phyloP scores from a whole-genome alignment of 2,888 invertebrate species.

The Xanthia togata region DNA sequence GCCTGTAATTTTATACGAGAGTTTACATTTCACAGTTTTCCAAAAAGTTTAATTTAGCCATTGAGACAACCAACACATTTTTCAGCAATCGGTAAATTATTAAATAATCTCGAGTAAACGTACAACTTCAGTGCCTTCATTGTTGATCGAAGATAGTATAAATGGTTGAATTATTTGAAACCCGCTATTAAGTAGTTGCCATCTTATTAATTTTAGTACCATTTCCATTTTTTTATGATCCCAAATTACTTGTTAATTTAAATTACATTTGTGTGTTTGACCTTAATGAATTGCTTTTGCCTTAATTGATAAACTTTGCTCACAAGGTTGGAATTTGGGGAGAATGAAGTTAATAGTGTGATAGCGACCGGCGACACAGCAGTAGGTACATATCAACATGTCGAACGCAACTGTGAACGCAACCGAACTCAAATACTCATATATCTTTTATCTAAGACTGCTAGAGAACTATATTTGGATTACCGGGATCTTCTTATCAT shows the following conservation, averaged over 20 bases:
- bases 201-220: no score
- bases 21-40: no score
- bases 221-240: background rate
- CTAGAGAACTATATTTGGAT: slow-evolving; percentile 18
- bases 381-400: background rate
- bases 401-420: background rate
- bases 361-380: background rate
- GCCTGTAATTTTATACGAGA: no score
- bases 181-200: no score
- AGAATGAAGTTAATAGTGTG: background rate
- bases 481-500: slow-evolving; percentile 73
- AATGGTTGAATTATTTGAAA: no score
- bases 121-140: no score
- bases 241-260: background rate
- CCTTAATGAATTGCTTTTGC: background rate
- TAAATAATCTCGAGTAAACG: no score
- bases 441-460: no score
- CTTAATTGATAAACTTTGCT: background rate
- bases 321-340: background rate
- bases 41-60: no score
- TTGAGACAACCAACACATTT: no score
- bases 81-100: no score
- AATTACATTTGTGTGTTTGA: background rate
- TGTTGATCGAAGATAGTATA: no score
- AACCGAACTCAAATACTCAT: background rate